phyloP scores from a whole-genome alignment of 92 coral and sea anemone genomes.

The Pocillopora meandrina region DNA sequence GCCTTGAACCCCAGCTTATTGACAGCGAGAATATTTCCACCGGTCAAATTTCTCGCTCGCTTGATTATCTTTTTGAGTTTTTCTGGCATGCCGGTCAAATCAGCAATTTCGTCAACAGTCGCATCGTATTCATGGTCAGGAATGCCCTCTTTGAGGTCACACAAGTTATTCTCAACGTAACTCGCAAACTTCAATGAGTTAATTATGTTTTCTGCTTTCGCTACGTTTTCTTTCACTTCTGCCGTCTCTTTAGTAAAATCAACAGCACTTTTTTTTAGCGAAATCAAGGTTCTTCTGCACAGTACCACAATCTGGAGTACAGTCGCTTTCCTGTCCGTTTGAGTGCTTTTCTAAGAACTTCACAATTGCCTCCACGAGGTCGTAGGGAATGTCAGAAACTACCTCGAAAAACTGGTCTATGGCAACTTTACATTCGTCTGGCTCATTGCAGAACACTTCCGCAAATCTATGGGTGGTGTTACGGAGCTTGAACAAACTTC shows the following conservation, averaged over 20 bases:
- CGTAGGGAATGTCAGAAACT: conserved; percentile 9
- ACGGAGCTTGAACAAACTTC: not conserved
- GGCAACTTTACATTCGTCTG: conserved; percentile 26
- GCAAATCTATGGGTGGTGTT: conserved; percentile 8
- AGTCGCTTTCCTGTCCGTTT: not conserved
- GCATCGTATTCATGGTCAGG: conserved; percentile 24
- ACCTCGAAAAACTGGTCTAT: conserved; percentile 3
- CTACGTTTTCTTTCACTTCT: not conserved
- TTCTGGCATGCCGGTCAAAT: conserved; percentile 35
- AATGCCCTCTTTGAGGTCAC: conserved; percentile 42
- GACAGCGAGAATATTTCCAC: conserved; percentile 31
- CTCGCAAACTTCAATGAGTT: conserved; percentile 35
- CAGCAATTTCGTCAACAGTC: conserved; percentile 35
- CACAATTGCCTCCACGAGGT: not conserved
- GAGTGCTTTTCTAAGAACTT: not conserved
- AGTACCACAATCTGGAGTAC: not conserved
- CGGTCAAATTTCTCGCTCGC: conserved; percentile 17
- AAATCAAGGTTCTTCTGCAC: not conserved
- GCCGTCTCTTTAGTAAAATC: not conserved
- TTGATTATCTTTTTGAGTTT: conserved; percentile 24
- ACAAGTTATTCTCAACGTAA: conserved; percentile 43
- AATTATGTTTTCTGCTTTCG: conserved; percentile 17
- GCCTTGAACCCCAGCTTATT: conserved; percentile 29
- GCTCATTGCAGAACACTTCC: conserved; percentile 29
- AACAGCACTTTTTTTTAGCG: not conserved